Percentiles rank a stretch among this genome's conserved stretches.
Evolutionary conservation across 2,113 vertebrate species (phyloP).

Genomic region (Elephantulus edwardii): DNA sequence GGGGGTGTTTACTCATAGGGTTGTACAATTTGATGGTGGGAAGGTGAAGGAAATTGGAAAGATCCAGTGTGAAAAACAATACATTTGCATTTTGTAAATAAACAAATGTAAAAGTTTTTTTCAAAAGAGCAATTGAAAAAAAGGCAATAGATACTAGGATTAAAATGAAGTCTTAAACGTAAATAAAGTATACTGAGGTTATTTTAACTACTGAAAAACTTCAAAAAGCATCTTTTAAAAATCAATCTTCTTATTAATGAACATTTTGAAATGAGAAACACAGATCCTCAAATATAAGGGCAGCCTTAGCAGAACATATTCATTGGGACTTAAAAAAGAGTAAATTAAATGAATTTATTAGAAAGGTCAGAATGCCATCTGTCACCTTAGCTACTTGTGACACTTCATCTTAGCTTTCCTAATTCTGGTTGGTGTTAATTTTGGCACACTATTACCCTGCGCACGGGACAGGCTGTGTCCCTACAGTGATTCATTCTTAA

Average conservation of each 20-base stretch:
- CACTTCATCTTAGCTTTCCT: constrained; percentile 34
- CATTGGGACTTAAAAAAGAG: not conserved
- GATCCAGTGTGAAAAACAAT: too few relatives aligned
- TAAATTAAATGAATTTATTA: not conserved
- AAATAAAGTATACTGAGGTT: not conserved
- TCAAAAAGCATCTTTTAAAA: not conserved
- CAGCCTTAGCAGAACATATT: not conserved
- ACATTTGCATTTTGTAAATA: too few relatives aligned
- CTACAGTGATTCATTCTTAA: constrained; percentile 46
- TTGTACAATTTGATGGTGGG: too few relatives aligned
- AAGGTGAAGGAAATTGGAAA: too few relatives aligned
- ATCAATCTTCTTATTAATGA: not conserved
- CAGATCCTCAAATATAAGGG: constrained; percentile 11
- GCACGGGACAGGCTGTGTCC: constrained; percentile 25
- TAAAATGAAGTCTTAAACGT: not conserved
- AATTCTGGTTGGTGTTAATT: not conserved
- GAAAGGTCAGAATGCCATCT: constrained; percentile 38
- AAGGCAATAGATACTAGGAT: not conserved
- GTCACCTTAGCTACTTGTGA: constrained; percentile 26
- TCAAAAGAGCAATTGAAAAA: too few relatives aligned
- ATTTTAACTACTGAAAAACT: not conserved
- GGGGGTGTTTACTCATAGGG: too few relatives aligned
- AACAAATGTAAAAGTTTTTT: too few relatives aligned
- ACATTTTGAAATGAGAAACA: constrained; percentile 30
- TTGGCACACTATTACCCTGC: not conserved